phyloP scores from a whole-genome alignment of 37 sponge, comb jelly and placozoan species.

The Hormiphora californensis region DNA sequence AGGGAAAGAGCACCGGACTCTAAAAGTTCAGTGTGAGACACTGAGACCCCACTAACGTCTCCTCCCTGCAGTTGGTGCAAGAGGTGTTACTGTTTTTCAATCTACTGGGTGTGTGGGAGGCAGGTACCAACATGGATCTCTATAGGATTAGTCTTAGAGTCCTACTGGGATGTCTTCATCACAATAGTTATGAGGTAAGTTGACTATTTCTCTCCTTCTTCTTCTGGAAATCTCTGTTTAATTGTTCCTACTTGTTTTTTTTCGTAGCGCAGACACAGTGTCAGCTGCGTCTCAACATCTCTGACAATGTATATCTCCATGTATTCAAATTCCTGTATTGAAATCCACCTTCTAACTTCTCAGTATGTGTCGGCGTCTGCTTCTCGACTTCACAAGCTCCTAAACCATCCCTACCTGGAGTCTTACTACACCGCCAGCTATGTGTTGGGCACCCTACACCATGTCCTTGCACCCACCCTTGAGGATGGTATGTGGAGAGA shows the following conservation, averaged over 20 bases:
- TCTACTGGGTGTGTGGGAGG: constrained; percentile 48
- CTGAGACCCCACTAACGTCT: neutral
- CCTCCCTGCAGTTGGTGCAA: constrained; percentile 13
- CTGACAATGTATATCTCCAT: too few species aligned
- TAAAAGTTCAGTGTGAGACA: too few species aligned
- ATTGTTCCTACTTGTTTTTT: neutral
- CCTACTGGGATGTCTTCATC: constrained; percentile 54
- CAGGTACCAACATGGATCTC: constrained; percentile 23
- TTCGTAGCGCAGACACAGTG: too few species aligned
- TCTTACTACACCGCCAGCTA: constrained; percentile 53
- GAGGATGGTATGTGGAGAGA: constrained; percentile 21
- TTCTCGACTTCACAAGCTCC: constrained; percentile 43
- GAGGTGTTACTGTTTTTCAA: constrained; percentile 34
- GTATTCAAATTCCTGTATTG: too few species aligned
- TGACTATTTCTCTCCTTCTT: neutral
- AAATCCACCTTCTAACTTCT: neutral
- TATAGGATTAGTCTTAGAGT: constrained; percentile 50
- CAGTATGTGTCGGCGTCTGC: constrained; percentile 47
- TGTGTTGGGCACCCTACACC: constrained; percentile 40
- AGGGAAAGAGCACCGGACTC: too few species aligned
- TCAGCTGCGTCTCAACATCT: too few species aligned
- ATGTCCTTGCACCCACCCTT: constrained; percentile 19
- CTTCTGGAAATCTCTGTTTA: neutral
- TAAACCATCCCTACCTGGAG: constrained; percentile 51
- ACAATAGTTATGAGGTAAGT: constrained; percentile 44